A percentile compares a stretch with the other conserved stretches of the same genome.
These are phyloP conservation scores for Oceanodroma tethys DNA, from an alignment of 2,113 vertebrate species.

Conservation along the genomic window DNA sequence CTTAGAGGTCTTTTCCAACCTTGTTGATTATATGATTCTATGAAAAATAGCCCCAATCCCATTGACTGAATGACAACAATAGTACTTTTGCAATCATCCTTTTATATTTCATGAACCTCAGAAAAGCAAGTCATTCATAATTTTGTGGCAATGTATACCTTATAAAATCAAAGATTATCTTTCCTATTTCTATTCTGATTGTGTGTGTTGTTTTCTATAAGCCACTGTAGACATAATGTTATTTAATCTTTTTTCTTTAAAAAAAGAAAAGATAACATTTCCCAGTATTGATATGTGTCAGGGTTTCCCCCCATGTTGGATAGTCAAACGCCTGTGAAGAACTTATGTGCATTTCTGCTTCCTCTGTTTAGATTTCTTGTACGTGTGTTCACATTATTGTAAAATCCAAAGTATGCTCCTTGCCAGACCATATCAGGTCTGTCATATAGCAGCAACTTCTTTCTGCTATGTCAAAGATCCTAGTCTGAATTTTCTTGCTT, in stretches of 20 bases:
- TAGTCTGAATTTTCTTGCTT: neutral
- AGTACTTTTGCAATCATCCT: neutral
- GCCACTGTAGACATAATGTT: fast-evolving
- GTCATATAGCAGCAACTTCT: neutral
- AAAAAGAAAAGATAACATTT: neutral
- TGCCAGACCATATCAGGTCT: neutral
- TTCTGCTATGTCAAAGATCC: neutral
- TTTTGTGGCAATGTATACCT: neutral
- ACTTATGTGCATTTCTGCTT: neutral
- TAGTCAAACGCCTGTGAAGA: neutral
- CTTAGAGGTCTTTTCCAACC: too few relatives aligned
- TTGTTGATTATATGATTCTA: too few relatives aligned
- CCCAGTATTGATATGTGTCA: fast-evolving
- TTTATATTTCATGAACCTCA: neutral
- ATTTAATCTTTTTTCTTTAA: neutral
- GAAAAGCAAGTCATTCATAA: neutral
- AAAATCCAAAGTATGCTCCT: neutral
- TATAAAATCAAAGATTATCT: neutral
- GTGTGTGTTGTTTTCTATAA: neutral
- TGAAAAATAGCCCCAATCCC: neutral
- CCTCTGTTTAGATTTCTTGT: neutral
- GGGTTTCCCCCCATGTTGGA: neutral
- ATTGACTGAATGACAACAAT: neutral
- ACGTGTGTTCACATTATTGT: fast-evolving
- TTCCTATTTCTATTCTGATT: neutral